Conservation (phyloP, 2,888 invertebrate genomes). For the Polydrusus pterygomalis region DNA sequence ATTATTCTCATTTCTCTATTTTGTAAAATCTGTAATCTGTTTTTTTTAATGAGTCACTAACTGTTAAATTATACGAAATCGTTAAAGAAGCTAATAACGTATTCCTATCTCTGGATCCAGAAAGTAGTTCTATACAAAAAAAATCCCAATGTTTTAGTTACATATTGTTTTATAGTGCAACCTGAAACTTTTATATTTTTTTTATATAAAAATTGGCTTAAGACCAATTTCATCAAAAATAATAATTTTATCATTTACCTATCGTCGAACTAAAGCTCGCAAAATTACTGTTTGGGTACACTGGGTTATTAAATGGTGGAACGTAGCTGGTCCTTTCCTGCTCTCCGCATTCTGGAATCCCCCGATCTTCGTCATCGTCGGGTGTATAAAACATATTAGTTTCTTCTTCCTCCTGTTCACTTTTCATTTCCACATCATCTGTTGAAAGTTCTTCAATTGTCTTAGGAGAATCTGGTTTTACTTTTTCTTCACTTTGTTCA, state of each 20-base stretch:
- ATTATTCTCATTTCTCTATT: no score
- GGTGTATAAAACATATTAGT: constrained; percentile 69
- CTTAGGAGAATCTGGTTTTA: constrained; percentile 1
- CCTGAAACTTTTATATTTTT: no score
- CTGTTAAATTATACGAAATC: no score
- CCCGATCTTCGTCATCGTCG: constrained; percentile 66
- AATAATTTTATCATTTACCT: constrained; percentile 55
- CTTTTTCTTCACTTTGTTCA: constrained; percentile 2
- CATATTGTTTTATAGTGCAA: no score
- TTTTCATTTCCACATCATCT: constrained; percentile 45
- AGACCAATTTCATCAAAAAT: no score
- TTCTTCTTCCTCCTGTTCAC: constrained; percentile 30
- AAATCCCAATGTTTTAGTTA: no score
- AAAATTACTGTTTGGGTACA: constrained; percentile 71
- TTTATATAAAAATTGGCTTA: no score
- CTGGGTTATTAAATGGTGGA: constrained; percentile 72
- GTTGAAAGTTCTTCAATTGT: constrained; percentile 36
- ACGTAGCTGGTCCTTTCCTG: constrained; percentile 66
- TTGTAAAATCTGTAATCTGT: no score
- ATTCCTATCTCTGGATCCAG: no score
- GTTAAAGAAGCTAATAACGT: no score
- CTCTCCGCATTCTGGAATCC: constrained; percentile 22
- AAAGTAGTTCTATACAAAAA: no score
- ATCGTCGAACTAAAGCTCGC: constrained; percentile 66
- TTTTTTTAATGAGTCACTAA: no score